Percentiles rank a stretch among this genome's conserved stretches.
Evolutionary conservation across 2,888 invertebrate species (phyloP).

Genomic region (Myopa tessellatipennis): DNA sequence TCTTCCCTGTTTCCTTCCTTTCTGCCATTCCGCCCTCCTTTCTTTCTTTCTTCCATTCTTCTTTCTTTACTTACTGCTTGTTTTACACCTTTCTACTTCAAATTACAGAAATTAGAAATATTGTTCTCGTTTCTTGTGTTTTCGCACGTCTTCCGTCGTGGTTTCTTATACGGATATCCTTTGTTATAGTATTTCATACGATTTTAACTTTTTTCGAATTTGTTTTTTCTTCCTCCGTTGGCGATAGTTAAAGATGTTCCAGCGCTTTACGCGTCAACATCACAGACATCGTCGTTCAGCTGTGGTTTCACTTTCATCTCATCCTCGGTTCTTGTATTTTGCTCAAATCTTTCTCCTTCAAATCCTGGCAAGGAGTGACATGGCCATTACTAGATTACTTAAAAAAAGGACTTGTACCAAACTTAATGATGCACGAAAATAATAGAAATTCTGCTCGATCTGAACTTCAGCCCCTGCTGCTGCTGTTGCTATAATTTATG

Average conservation of each 20-base stretch:
- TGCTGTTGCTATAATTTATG: not conserved
- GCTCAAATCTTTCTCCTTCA: not conserved
- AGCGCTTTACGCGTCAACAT: constrained; percentile 37
- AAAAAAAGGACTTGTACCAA: constrained; percentile 45
- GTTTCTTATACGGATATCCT: not conserved
- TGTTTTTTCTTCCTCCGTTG: constrained; percentile 7
- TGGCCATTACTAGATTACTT: constrained; percentile 34
- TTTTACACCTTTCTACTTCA: not conserved
- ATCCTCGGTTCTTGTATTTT: not conserved
- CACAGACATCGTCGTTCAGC: not conserved
- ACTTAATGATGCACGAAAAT: constrained; percentile 54
- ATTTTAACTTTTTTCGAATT: constrained; percentile 14
- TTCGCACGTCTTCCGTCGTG: not conserved
- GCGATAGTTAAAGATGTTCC: constrained; percentile 24
- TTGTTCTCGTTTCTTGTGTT: constrained; percentile 45
- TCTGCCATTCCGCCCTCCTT: constrained; percentile 6
- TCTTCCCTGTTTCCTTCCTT: not conserved
- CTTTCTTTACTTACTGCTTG: constrained; percentile 11
- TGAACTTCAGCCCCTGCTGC: not conserved
- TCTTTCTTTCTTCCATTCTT: constrained; percentile 8
- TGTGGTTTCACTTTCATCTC: not conserved
- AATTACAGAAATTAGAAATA: constrained; percentile 53
- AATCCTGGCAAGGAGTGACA: not conserved
- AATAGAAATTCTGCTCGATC: constrained; percentile 48
- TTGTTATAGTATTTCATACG: not conserved